These are phyloP conservation scores for Sycobia sp. DNA, from an alignment of 1,140 invertebrate genomes.

Conservation along the genomic window DNA sequence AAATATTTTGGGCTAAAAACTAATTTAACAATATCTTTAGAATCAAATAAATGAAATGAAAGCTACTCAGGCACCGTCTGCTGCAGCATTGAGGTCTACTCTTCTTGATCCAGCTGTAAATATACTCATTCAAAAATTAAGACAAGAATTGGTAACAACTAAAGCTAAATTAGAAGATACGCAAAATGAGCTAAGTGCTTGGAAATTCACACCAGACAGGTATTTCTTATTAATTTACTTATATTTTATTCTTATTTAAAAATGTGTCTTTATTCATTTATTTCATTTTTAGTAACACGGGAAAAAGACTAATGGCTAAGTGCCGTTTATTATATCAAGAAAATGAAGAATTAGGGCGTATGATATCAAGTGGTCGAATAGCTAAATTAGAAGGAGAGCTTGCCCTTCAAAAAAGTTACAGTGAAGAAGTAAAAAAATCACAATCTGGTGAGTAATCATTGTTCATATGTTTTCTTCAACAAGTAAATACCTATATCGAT, in stretches of 20 bases:
- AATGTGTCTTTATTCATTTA: conserved; percentile 4
- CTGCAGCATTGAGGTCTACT: conserved; percentile 77
- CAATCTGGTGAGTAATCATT: conserved; percentile 77
- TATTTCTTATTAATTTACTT: conserved; percentile 45
- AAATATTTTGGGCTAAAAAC: conserved; percentile 25
- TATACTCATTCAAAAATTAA: conserved; percentile 88
- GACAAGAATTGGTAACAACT: conserved; percentile 87
- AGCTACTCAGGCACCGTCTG: conserved; percentile 78
- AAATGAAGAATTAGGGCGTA: conserved; percentile 96
- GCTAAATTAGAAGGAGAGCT: conserved; percentile 96
- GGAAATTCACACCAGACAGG: conserved; percentile 99
- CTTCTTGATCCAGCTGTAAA: conserved; percentile 95
- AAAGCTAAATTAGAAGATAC: conserved; percentile 94
- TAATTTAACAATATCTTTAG: conserved; percentile 60
- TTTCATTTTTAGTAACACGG: conserved; percentile 76
- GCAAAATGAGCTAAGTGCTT: conserved; percentile 95
- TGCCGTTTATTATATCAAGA: conserved; percentile 95
- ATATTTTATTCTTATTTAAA: conserved; percentile 3
- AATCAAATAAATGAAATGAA: conserved; percentile 92
- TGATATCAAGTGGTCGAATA: conserved; percentile 91
- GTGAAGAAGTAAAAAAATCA: conserved; percentile 95
- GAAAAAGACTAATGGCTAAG: conserved; percentile 97
- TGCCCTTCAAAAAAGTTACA: conserved; percentile 92
- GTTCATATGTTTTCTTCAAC: background rate
- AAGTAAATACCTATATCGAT: background rate